Evolutionary conservation across 2,113 vertebrate species (phyloP), one percentile per base, ranked within the genome.

Genomic region (Callopanchax toddi): DNA sequence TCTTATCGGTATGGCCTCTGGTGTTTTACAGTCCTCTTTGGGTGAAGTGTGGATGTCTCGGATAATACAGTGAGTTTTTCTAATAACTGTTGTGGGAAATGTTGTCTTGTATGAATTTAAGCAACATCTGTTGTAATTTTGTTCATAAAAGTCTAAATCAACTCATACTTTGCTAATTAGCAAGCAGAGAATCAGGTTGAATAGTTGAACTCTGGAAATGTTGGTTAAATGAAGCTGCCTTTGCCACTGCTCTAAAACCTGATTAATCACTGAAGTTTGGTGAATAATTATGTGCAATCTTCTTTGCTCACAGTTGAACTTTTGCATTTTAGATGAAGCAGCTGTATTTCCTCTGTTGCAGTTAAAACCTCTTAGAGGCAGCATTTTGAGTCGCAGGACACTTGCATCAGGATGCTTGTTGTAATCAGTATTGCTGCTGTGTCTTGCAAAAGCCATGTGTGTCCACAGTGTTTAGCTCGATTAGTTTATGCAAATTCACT

Each of bases 1-100:
- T 18, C 13, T 16, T 52, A 0, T 21, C 40, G 25, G 29, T 55
- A 87, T 83, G 82, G 83, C 84, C 23, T 52, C 72, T 54, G 64
- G 74, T 15, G 77, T 75, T 78, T 79, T 87, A 55, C 77, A 74
- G 39, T 73, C 58, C 6, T 68, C 68, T 8, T 18, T 74, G 18
- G 71, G 63, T 61, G 80, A 89, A 54, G 81, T 86, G 44, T 81
- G 75, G 84, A 82, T 86, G 51, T 43, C 76, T 61, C 69, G 7
- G 8, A 71, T 86, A 61, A 36, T 85, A 32, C 48, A 79, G 81
- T 88, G 86, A 75, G 86, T 81, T 48, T 82, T 79, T 32, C 20
- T 60, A 51, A 23, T n/a, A 77, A 53, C 46, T 16, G 37, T 39
- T 36, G 16, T 18, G 54, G 22, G 26, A 50, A 13, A 32, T 4